Conservation (phyloP, 37 sponge, comb jelly and placozoan species). For the Tethya wilhelma region DNA sequence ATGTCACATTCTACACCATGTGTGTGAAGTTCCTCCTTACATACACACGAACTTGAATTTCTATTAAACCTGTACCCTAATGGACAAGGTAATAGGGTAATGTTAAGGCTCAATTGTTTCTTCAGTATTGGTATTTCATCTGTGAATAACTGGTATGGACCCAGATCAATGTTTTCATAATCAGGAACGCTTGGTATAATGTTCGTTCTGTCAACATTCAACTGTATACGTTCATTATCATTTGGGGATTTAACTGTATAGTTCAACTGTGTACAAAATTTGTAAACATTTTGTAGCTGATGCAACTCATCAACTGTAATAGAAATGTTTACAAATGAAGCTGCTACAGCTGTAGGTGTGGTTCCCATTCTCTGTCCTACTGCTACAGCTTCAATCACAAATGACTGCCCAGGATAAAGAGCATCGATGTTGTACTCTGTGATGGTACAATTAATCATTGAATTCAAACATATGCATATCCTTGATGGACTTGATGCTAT, state of each 20-base stretch:
- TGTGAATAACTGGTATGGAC: too few species aligned
- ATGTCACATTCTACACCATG: not conserved
- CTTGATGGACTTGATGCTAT: not conserved
- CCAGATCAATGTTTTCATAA: too few species aligned
- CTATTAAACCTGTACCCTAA: not conserved
- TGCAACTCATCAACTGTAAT: not conserved
- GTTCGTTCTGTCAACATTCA: too few species aligned
- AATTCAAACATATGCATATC: not conserved
- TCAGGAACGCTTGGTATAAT: not conserved
- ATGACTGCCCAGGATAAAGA: not conserved
- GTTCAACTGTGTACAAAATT: not conserved
- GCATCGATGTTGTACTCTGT: not conserved
- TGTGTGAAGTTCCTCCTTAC: not conserved
- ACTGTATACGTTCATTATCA: too few species aligned
- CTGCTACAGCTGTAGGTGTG: not conserved
- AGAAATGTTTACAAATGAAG: not conserved
- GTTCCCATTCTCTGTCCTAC: not conserved
- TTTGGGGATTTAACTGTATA: too few species aligned
- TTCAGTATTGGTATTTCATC: too few species aligned
- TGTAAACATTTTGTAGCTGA: not conserved
- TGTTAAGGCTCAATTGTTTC: too few species aligned
- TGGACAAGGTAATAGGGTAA: too few species aligned
- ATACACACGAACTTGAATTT: not conserved
- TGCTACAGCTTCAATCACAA: not conserved
- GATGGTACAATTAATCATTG: not conserved